These are phyloP conservation scores for Julus scanicus DNA, from an alignment of 2,888 invertebrate genomes.

Conservation along the genomic window DNA sequence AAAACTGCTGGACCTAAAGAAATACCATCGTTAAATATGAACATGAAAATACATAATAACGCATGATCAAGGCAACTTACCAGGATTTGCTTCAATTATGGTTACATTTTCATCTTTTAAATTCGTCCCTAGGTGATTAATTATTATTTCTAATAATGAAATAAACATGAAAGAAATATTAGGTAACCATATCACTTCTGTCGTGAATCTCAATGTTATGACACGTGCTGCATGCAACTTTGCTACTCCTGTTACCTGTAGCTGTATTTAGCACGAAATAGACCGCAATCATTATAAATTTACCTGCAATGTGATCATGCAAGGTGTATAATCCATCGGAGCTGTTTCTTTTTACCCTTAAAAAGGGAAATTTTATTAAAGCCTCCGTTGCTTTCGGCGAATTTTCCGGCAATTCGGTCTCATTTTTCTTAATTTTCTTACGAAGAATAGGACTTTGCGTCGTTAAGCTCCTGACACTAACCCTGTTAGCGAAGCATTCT, in stretches of 20 bases:
- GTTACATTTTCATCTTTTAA: neutral
- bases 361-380: neutral
- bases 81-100: slow-evolving; percentile 45
- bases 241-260: neutral
- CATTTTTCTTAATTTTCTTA: neutral
- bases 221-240: neutral
- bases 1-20: slow-evolving; percentile 36
- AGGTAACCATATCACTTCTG: neutral
- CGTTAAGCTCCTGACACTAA: neutral
- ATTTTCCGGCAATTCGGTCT: neutral
- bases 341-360: neutral
- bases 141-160: neutral
- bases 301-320: neutral
- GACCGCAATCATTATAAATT: neutral
- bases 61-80: neutral
- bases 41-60: neutral
- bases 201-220: neutral
- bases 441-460: neutral
- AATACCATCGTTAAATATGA: neutral
- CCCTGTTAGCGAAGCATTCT: neutral
- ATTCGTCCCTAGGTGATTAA: neutral
- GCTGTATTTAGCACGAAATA: neutral
- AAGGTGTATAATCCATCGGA: neutral
- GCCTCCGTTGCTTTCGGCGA: neutral
- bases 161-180: neutral